These are phyloP conservation scores for Cartodere bifasciata DNA, from an alignment of 2,888 invertebrate genomes.

Conservation along the genomic window DNA sequence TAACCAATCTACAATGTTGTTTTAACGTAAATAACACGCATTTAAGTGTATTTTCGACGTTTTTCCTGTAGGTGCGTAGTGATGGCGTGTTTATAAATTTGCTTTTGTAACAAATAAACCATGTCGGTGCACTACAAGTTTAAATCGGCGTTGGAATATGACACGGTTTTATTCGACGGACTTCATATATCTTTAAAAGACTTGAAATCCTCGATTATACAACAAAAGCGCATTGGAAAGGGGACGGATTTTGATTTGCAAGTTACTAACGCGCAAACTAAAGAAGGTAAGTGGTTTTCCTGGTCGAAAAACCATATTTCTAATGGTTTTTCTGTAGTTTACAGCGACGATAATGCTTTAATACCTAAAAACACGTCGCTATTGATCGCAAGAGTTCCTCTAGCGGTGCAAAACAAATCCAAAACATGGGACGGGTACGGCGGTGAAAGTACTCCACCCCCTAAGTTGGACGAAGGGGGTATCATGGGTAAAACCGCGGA, in stretches of 20 bases:
- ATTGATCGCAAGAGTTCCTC: slow-evolving; percentile 85
- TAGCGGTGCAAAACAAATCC: slow-evolving; percentile 62
- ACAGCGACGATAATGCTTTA: slow-evolving; percentile 77
- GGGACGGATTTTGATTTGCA: slow-evolving; percentile 91
- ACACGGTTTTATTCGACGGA: slow-evolving; percentile 94
- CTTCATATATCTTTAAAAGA: slow-evolving; percentile 92
- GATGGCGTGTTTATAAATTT: too few species aligned
- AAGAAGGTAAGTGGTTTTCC: slow-evolving; percentile 64
- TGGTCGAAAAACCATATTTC: too few species aligned
- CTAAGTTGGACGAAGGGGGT: slow-evolving; percentile 31
- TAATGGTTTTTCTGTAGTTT: too few species aligned
- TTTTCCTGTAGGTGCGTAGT: too few species aligned
- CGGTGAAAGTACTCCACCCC: slow-evolving; percentile 35
- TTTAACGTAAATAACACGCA: too few species aligned
- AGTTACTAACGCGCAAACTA: slow-evolving; percentile 93
- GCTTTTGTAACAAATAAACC: too few species aligned
- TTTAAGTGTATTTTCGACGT: too few species aligned
- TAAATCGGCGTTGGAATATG: slow-evolving; percentile 90
- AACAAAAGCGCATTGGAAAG: slow-evolving; percentile 89
- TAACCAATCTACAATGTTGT: too few species aligned
- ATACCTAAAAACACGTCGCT: slow-evolving; percentile 97
- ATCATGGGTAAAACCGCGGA: slow-evolving; percentile 60
- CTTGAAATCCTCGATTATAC: slow-evolving; percentile 86
- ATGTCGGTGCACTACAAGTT: slow-evolving; percentile 99
- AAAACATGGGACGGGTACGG: slow-evolving; percentile 50